Conservation (phyloP, 2,113 vertebrate species). For the Neolamprologus longior region DNA sequence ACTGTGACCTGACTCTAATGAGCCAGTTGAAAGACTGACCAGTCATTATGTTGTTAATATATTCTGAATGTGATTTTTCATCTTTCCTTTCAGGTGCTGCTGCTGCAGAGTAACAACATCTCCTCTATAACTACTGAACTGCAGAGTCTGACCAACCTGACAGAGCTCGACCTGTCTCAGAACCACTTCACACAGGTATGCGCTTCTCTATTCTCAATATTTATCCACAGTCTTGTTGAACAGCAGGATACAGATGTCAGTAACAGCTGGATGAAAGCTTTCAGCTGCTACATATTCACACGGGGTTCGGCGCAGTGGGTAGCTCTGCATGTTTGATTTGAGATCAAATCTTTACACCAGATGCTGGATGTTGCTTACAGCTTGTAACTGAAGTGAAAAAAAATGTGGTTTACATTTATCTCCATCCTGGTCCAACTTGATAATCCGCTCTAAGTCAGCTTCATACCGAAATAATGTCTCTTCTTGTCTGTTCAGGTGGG, state of each 20-base stretch:
- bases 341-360: background rate
- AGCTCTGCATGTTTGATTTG: background rate
- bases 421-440: background rate
- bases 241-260: background rate
- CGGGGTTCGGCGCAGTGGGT: background rate
- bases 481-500: slow-evolving; percentile 18
- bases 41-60: background rate
- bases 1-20: background rate
- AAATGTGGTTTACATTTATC: background rate
- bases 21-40: background rate
- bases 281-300: background rate
- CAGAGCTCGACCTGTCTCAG: slow-evolving; percentile 79
- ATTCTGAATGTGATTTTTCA: background rate
- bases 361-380: rapidly evolving
- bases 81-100: slow-evolving; percentile 62
- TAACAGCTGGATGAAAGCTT: background rate
- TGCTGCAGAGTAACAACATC: slow-evolving; percentile 81
- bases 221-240: background rate
- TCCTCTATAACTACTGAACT: slow-evolving; percentile 67
- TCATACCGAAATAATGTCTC: rapidly evolving
- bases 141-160: slow-evolving; percentile 71
- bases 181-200: slow-evolving; percentile 74
- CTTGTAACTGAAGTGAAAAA: background rate
- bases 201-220: rapidly evolving
- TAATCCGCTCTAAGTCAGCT: background rate